phyloP scores from a whole-genome alignment of 2,888 invertebrate genomes.

The Torymus aiolomorphi region DNA sequence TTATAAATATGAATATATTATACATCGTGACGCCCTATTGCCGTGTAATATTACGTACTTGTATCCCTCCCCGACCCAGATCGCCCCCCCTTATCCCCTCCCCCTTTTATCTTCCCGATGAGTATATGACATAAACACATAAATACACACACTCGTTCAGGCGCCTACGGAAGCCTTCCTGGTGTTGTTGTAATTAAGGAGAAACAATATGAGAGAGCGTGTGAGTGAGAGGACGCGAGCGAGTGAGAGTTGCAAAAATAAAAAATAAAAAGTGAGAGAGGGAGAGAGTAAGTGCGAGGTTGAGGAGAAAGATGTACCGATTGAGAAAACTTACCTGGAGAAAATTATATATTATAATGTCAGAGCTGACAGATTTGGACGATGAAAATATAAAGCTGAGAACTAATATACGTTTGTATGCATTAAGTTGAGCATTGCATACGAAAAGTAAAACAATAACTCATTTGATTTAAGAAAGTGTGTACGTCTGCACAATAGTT shows the following conservation, averaged over 20 bases:
- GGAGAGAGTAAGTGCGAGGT: not conserved
- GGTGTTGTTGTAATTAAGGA: constrained; percentile 42
- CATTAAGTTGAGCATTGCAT: too few relatives aligned
- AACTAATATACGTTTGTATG: not conserved
- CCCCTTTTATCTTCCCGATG: constrained; percentile 43
- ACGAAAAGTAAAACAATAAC: not conserved
- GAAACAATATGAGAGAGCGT: not conserved
- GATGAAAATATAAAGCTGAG: constrained; percentile 18
- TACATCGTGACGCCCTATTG: constrained; percentile 47
- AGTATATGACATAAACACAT: constrained; percentile 35
- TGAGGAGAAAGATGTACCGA: constrained; percentile 16
- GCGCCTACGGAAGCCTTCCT: constrained; percentile 45
- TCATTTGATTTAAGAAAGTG: not conserved
- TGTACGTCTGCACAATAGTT: not conserved
- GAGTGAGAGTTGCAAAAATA: not conserved
- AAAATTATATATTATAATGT: not conserved
- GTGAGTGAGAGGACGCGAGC: not conserved
- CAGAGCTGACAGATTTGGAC: constrained; percentile 35
- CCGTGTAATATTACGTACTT: constrained; percentile 38
- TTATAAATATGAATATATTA: constrained; percentile 49
- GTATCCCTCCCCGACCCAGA: not conserved
- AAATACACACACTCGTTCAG: constrained; percentile 22
- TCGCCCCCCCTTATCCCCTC: too few relatives aligned
- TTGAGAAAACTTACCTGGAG: not conserved
- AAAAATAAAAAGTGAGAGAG: not conserved